These are phyloP conservation scores for Leiothrix lutea DNA, from an alignment of 2,113 vertebrate species.

Conservation along the genomic window DNA sequence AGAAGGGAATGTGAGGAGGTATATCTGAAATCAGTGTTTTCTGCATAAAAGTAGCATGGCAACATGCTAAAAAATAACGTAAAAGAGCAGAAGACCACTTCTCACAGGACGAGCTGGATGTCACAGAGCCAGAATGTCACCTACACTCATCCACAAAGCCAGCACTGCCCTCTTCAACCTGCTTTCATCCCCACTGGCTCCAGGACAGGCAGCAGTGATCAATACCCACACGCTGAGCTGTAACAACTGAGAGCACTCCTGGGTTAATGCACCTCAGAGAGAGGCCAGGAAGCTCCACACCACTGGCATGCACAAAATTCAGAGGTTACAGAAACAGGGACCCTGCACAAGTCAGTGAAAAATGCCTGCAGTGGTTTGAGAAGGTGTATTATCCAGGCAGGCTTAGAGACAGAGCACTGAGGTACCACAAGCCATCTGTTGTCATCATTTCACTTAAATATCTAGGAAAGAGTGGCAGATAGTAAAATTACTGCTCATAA, in stretches of 20 bases:
- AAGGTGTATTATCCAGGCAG: neutral
- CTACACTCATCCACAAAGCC: rapidly evolving
- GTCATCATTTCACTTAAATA: rapidly evolving
- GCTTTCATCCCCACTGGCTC: neutral
- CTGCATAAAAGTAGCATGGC: neutral
- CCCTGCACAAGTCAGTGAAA: neutral
- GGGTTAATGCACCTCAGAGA: neutral
- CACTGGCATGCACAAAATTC: neutral
- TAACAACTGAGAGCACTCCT: neutral
- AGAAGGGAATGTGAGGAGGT: neutral
- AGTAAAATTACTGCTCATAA: neutral
- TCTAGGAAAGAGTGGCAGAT: neutral
- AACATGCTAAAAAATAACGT: rapidly evolving
- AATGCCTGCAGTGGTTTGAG: neutral
- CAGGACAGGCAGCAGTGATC: neutral
- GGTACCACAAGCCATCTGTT: neutral
- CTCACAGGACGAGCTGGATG: neutral
- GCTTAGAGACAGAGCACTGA: neutral
- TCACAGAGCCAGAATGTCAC: neutral
- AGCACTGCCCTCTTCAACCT: neutral
- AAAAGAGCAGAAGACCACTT: neutral
- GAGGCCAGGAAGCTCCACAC: neutral
- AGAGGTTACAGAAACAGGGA: neutral
- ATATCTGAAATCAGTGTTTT: neutral
- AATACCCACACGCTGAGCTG: neutral